Evolutionary conservation across 1,140 invertebrate species (phyloP), one percentile per base, ranked within the genome.

Genomic region (Anadara kagoshimensis): DNA sequence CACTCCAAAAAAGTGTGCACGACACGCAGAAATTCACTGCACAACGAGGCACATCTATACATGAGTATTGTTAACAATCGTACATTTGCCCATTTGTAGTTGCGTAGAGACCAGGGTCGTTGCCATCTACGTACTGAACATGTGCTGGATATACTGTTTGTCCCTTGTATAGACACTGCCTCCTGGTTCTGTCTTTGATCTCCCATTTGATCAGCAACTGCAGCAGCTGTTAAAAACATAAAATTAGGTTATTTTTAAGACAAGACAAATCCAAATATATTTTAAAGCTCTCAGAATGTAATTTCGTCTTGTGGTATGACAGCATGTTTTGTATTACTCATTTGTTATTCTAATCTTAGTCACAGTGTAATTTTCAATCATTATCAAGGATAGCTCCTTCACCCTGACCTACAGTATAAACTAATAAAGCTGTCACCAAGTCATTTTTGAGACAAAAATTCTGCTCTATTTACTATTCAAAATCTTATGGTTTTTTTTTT

Each of bases 101-200:
- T 88, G 92, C 92, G 90, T 93, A 93, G 85, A 93, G 91, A 80
- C 92, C 91, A 81, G 92, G 92, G 88, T 93, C 93, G 78, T 88
- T 83, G 75, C 92, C 91, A 80, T 93, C 93, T 82, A 93, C 92
- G 90, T 93, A 93, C 86, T 93, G 92, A 74, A 93, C 92, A 89
- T 93, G 93, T 44, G 93, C 91, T 49, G 93, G 91, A 73, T 88
- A 88, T 10, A 90, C 87, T 47, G 86, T 82, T 79, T 86, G 86
- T 72, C 79, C 84, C 53, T n/a, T n/a, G 85, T 16, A 89, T 69
- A 22, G 86, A 84, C 53, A 89, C 83, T 44, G 83, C 85, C 22
- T 89, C 89, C 65, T 83, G 82, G 49, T 58, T 82, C 43, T 82
- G 75, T 43, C 68, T 80, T 24, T 84, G 82, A 44, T 83, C 82